Percentiles rank a stretch among this genome's conserved stretches.
Conservation (phyloP, 2,113 vertebrate genomes). For the Heterotis niloticus region DNA sequence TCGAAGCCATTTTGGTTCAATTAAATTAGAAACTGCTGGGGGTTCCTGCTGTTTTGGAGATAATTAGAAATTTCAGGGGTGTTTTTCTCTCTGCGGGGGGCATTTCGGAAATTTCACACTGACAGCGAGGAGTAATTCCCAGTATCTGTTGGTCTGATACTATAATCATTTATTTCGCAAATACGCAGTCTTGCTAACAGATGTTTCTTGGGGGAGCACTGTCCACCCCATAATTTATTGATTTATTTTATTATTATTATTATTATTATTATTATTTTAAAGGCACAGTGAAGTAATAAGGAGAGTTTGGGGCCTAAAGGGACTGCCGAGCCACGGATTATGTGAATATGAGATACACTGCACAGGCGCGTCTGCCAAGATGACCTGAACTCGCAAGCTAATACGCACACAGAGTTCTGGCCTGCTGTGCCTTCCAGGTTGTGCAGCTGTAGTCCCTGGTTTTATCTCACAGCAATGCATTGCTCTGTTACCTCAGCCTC, state of each 20-base stretch:
- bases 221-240: not conserved
- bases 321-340: too few species aligned
- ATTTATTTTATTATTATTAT: not conserved
- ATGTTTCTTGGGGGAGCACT: not conserved
- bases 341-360: too few species aligned
- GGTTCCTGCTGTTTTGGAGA: constrained; percentile 37
- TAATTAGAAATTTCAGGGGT: constrained; percentile 53
- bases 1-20: constrained; percentile 14
- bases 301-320: too few species aligned
- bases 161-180: not conserved
- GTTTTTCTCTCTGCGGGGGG: constrained; percentile 47
- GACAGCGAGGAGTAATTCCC: not conserved
- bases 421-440: too few species aligned
- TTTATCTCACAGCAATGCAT: too few species aligned
- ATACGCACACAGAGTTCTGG: too few species aligned
- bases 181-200: not conserved
- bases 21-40: constrained; percentile 22
- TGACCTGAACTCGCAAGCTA: too few species aligned
- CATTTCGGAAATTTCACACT: constrained; percentile 37
- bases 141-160: not conserved
- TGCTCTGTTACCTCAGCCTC: too few species aligned
- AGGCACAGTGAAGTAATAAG: too few species aligned
- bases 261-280: not conserved
- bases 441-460: too few species aligned
- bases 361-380: too few species aligned